Percentiles rank a stretch among this genome's conserved stretches.
Conservation (phyloP, 2,113 vertebrate genomes). For the Lepus europaeus region DNA sequence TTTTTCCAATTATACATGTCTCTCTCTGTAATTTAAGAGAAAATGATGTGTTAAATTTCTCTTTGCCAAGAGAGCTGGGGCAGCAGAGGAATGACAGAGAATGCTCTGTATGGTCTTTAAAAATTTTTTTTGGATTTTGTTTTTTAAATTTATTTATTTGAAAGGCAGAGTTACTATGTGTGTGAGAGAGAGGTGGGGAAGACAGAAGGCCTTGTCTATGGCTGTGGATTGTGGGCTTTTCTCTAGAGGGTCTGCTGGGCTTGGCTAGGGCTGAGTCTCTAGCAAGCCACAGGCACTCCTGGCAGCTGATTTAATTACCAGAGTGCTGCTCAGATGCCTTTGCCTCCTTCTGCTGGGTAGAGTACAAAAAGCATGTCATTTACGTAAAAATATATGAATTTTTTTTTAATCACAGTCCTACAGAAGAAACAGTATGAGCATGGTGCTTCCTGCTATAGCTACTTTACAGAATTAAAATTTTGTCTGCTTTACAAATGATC, state of each 20-base stretch:
- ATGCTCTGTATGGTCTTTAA: no score
- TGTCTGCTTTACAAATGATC: constrained; percentile 53
- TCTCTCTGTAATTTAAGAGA: not conserved
- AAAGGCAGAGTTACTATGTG: no score
- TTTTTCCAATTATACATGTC: not conserved
- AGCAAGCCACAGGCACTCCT: constrained; percentile 27
- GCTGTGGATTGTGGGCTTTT: not conserved
- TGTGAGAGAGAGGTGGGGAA: not conserved
- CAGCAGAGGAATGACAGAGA: not conserved
- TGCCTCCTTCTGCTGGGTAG: constrained; percentile 45
- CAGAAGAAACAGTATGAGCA: constrained; percentile 58
- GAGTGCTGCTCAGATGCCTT: constrained; percentile 59
- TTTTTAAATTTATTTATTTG: no score
- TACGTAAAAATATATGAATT: constrained; percentile 67
- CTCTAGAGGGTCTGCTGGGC: not conserved
- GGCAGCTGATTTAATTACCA: constrained; percentile 65
- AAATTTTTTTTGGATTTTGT: no score
- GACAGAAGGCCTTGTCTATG: not conserved
- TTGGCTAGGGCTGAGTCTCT: not conserved
- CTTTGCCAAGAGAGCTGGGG: not conserved
- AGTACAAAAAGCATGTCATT: constrained; percentile 62
- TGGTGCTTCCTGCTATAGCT: not conserved
- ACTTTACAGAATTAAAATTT: constrained; percentile 65
- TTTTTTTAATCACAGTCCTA: constrained; percentile 56
- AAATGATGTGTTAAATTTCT: not conserved